Evolutionary conservation across 2,113 vertebrate species (phyloP).

Genomic region (Passerina amoena): DNA sequence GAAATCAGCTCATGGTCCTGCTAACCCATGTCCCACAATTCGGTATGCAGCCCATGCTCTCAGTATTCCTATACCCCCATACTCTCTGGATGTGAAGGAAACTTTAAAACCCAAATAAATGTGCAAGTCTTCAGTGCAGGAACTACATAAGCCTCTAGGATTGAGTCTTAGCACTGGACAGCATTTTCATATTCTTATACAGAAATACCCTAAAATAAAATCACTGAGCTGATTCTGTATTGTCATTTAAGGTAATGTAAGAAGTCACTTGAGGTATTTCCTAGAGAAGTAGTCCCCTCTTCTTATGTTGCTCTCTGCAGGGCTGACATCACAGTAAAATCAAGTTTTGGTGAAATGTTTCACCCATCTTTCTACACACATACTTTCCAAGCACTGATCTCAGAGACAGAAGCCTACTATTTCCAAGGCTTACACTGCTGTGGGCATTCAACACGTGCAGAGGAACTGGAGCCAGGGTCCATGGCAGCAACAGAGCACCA

Average conservation of each 20-base stretch:
- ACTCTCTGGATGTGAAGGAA: neutral
- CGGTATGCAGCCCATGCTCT: neutral
- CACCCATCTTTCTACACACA: neutral
- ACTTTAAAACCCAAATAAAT: neutral
- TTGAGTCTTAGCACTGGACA: neutral
- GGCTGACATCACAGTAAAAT: neutral
- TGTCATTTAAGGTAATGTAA: neutral
- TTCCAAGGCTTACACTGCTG: neutral
- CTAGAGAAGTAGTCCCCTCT: neutral
- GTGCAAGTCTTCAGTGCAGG: neutral
- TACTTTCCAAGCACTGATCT: neutral
- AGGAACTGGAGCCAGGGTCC: neutral
- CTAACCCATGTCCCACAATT: neutral
- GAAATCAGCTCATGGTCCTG: neutral
- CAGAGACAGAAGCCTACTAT: neutral
- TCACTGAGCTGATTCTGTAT: neutral
- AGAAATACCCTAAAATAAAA: neutral
- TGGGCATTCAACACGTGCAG: accelerated
- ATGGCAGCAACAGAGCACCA: neutral
- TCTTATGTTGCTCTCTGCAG: neutral
- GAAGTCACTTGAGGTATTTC: neutral
- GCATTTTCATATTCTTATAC: neutral
- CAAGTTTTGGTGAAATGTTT: neutral
- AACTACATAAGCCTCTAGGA: neutral
- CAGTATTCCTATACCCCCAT: neutral